These are phyloP conservation scores for Stichopus chloronotus DNA, from an alignment of 35 echinoderm and acorn worm genomes.

Conservation along the genomic window DNA sequence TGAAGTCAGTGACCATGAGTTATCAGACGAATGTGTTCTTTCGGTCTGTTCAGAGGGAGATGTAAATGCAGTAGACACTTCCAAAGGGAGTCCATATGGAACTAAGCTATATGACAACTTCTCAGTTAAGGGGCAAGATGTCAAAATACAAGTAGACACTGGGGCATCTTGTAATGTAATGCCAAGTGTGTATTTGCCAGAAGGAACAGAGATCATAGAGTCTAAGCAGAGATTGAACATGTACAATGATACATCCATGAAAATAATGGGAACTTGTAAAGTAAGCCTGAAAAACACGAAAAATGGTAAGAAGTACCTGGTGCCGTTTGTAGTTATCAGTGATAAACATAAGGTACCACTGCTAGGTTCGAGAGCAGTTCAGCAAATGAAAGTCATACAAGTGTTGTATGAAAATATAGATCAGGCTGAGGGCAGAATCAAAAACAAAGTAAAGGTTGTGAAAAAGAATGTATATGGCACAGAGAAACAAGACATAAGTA, in stretches of 20 bases:
- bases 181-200: conserved; percentile 55
- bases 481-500: neutral
- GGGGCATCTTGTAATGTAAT: conserved; percentile 54
- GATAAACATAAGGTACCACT: conserved; percentile 16
- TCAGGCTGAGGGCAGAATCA: neutral
- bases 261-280: conserved; percentile 9
- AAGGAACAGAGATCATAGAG: conserved; percentile 58
- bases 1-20: conserved; percentile 17
- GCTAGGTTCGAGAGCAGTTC: conserved; percentile 53
- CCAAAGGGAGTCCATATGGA: conserved; percentile 30
- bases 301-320: conserved; percentile 7
- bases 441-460: neutral
- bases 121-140: neutral
- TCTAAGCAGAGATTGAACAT: conserved; percentile 8
- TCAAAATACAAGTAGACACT: conserved; percentile 39
- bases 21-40: conserved; percentile 24
- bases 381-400: conserved; percentile 57
- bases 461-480: neutral
- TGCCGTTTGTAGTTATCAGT: conserved; percentile 54
- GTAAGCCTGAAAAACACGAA: neutral
- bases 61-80: neutral
- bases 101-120: conserved; percentile 32
- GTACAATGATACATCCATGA: neutral
- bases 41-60: conserved; percentile 27
- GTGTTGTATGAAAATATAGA: conserved; percentile 61